Evolutionary conservation across 2,888 invertebrate species (phyloP).

Genomic region (Hydriomena furcata): DNA sequence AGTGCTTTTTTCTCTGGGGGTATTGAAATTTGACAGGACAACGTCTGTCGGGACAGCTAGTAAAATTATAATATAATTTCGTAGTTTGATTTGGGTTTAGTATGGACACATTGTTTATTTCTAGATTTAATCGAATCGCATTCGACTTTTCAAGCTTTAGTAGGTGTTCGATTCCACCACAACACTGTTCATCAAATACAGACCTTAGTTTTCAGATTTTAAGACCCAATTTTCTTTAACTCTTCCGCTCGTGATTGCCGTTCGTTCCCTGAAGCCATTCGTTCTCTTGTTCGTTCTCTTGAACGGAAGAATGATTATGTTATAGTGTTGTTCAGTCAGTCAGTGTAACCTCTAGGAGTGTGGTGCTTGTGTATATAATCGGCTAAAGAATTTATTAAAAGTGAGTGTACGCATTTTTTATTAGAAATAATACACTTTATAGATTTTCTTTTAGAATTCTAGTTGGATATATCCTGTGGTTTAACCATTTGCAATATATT

Average conservation of each 20-base stretch:
- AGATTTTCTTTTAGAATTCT: neutral
- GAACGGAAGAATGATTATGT: slow-evolving; percentile 16
- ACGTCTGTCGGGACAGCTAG: too few species aligned
- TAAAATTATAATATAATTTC: too few species aligned
- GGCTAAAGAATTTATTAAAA: slow-evolving; percentile 17
- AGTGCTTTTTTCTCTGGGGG: too few species aligned
- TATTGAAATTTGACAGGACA: too few species aligned
- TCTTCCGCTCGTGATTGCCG: neutral
- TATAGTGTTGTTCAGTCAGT: slow-evolving; percentile 20
- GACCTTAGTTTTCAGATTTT: neutral
- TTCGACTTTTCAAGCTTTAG: slow-evolving; percentile 6
- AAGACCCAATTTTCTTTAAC: slow-evolving; percentile 3
- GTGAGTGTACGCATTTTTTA: slow-evolving; percentile 15
- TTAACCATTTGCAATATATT: neutral
- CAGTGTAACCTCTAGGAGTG: slow-evolving; percentile 12
- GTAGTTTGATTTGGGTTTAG: too few species aligned
- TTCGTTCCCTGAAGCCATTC: slow-evolving; percentile 13
- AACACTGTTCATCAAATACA: neutral
- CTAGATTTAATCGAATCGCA: neutral
- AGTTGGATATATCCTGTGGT: neutral
- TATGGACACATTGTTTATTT: too few species aligned
- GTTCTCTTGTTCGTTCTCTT: slow-evolving; percentile 12
- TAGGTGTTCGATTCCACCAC: neutral
- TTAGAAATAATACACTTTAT: neutral
- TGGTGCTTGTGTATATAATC: slow-evolving; percentile 17